Evolutionary conservation across 2,113 vertebrate species (phyloP), one percentile per base, ranked within the genome.

Genomic region (Gopherus evgoodei): DNA sequence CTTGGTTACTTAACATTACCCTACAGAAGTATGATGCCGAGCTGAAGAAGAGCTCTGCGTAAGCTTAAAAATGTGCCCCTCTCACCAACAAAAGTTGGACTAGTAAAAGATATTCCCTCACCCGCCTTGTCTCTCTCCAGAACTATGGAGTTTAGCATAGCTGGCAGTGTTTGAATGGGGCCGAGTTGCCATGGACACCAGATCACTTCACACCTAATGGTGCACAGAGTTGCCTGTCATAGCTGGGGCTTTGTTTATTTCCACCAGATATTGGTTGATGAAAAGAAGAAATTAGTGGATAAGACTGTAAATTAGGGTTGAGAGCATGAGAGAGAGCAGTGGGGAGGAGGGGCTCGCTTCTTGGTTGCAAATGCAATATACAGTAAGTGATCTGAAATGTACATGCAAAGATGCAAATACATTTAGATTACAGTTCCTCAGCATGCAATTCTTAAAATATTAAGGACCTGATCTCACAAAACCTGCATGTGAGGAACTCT

Each of bases 391-490:
- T 47, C 44, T 80, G 24, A 9, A 80, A 80, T 80, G 78, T 42
- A 50, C 49, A 50, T 35, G 22, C 44, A 49, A 49, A 50, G 85
- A 16, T 3, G 35, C 1, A 25, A 9, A 1, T 13, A 13, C 1
- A 0, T 2, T 7, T 44, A 0, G 6, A 76, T 38, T 69, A 69
- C 35, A 38, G 35, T 69, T n/a, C 31, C n/a, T 69, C 35, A 69
- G 65, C 31, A n/a, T n/a, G 8, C 35, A 69, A 8, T n/a, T 1
- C 17, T 5, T 22, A 4, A 83, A 11, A 44, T 2, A 3, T 17
- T 3, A 1, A 1, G 5, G 1, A 47, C 53, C 50, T 8, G 12
- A 6, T 2, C 0, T 57, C 54, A 11, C 21, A 38, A 38, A 5
- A 8, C 27, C 8, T 19, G n/a, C 9, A 3, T 42, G n/a, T 31